Evolutionary conservation across 2,113 vertebrate species (phyloP).

Genomic region (Poeciliopsis occidentalis): DNA sequence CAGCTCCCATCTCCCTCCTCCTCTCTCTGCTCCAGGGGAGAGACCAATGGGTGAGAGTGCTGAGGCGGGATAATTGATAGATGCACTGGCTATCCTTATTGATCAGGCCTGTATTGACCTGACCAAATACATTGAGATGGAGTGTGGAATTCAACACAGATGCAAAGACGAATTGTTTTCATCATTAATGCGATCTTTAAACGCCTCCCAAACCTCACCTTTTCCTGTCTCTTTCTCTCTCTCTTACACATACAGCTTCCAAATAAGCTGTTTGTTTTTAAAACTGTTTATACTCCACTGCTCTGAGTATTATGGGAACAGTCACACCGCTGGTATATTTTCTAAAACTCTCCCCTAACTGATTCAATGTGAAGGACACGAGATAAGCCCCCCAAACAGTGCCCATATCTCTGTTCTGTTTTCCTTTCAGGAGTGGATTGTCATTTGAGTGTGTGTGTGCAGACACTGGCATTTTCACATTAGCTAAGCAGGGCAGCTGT

Average conservation of each 20-base stretch:
- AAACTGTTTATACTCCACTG: not conserved
- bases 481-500: constrained; percentile 84
- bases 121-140: constrained; percentile 86
- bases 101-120: constrained; percentile 82
- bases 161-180: constrained; percentile 84
- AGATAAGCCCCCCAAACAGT: constrained; percentile 30
- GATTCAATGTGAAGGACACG: constrained; percentile 70
- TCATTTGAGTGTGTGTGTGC: constrained; percentile 54
- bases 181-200: constrained; percentile 81
- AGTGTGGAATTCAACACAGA: constrained; percentile 85
- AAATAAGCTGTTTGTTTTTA: constrained; percentile 28
- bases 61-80: constrained; percentile 87
- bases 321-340: no score
- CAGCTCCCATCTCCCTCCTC: constrained; percentile 37
- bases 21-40: constrained; percentile 65
- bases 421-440: constrained; percentile 58
- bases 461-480: constrained; percentile 85
- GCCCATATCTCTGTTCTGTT: constrained; percentile 52
- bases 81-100: constrained; percentile 85
- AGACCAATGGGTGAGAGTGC: constrained; percentile 81
- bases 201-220: constrained; percentile 54
- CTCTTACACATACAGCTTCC: constrained; percentile 24
- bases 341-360: constrained; percentile 48
- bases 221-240: constrained; percentile 26
- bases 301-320: not conserved